Base-by-base conservation (phyloP, 2,113 vertebrate species). In the Anthoscopus minutus region DNA sequence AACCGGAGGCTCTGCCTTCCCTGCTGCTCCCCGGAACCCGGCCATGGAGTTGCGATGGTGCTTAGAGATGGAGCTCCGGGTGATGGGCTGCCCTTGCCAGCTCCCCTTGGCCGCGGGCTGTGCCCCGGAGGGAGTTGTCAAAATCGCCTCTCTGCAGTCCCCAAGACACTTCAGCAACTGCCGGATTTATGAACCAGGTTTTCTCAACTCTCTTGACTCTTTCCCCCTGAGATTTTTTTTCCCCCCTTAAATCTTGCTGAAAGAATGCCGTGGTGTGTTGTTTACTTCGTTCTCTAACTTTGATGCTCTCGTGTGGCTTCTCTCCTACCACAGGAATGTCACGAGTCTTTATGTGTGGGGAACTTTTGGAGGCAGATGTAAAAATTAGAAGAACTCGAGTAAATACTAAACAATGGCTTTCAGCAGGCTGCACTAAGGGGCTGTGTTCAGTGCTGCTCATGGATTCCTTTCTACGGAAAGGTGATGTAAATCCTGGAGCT, bases 281-380 rank as follows among this genome's bases (percentile, higher is more conserved):
- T 70, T 83, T 54, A 10, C 56, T 51, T 42, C 24, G 38, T 37
- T 25, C 15, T 62, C 28, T 53, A 24, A 53, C 91, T 88, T 91
- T 62, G 74, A 81, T 90, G 82, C 76, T 73, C 21, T 88, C 4
- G 2, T 77, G 80, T 35, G 92, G 86, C 76, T 90, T 88, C 47
- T 91, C 28, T 86, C 64, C 40, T 28, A 45, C 92, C 80, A 7
- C 94, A 92, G 92, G 92, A 81, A 92, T 84, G 72, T 66, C 47
- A 12, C 38, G 16, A 57, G 56, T 14, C 58, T 74, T 57, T 88
- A 4, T 57, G 10, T 72, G 79, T 50, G 76, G 76, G 51, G 80
- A 86, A 6, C 47, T 70, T 70, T 24, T 50, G 90, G 80, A 61
- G 71, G 74, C 83, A 38, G 58, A 69, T 72, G 28, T 4, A 38